Percentiles rank a stretch among this genome's conserved stretches.
Evolutionary conservation across 2,888 invertebrate species (phyloP).

Genomic region (Volucella inflata): DNA sequence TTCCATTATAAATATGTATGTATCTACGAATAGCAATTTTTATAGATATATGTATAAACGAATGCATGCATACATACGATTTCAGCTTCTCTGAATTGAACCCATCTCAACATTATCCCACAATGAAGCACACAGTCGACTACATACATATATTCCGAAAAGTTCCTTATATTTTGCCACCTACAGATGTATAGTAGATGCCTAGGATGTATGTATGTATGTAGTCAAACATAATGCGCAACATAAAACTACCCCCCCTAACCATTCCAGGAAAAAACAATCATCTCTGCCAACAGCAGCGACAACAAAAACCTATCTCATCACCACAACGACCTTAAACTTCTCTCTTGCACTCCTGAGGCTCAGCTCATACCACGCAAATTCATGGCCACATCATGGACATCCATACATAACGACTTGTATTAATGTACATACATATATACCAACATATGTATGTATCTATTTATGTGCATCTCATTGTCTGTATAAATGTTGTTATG

Average conservation of each 20-base stretch:
- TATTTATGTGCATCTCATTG: slow-evolving; percentile 23
- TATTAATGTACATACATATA: too few relatives aligned
- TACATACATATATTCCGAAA: neutral
- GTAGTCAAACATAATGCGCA: slow-evolving; percentile 69
- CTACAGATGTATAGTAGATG: slow-evolving; percentile 28
- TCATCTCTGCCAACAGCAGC: slow-evolving; percentile 5
- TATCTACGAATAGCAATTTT: slow-evolving; percentile 20
- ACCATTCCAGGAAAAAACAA: slow-evolving; percentile 57
- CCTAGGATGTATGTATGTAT: slow-evolving; percentile 11
- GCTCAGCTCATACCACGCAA: slow-evolving; percentile 62
- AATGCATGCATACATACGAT: too few relatives aligned
- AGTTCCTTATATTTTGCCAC: neutral
- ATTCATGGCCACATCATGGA: slow-evolving; percentile 68
- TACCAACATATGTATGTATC: slow-evolving; percentile 43
- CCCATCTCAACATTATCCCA: slow-evolving; percentile 45
- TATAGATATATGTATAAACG: neutral
- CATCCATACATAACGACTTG: slow-evolving; percentile 15
- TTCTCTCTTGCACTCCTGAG: slow-evolving; percentile 54
- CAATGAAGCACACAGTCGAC: neutral
- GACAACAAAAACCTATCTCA: slow-evolving; percentile 26
- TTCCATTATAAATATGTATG: slow-evolving; percentile 58
- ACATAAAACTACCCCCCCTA: slow-evolving; percentile 72
- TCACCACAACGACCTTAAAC: slow-evolving; percentile 68
- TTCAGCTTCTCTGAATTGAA: neutral
- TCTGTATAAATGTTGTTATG: neutral